Evolutionary conservation across 2,797 vertebrate genomes (phyloP), one percentile per base, ranked within the genome.

Genomic region (Staurois parvus): DNA sequence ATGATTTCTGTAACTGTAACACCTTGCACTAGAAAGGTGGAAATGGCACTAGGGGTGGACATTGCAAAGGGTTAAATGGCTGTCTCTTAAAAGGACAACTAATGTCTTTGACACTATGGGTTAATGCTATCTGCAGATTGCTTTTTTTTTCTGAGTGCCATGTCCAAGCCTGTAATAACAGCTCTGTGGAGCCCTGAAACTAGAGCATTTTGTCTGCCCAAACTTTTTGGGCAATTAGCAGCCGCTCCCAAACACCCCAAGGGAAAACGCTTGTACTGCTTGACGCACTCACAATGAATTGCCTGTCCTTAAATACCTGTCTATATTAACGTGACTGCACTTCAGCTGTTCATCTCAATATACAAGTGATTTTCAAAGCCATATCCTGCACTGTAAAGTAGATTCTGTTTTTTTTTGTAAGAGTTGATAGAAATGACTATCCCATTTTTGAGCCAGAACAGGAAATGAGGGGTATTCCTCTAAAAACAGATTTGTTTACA

Each of bases 91-190:
- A 37, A 15, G 37, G 72, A 24, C 40, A 84, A 56, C 45, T 81
- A 84, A 84, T 79, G 64, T 78, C 72, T 74, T 56, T 42, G 66
- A 24, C n/a, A 85, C 28, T 62, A 78, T 42, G 78, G 83, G 87
- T 81, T 85, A 82, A 84, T 72, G 73, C 9, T 79, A 76, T 81
- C 64, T 68, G 73, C 77, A 76, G n/a, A 86, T 85, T 89, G 88
- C 88, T 95, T 93, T 95, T 87, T 95, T 40, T 92, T 94, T 94
- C 85, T 87, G 91, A 91, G 91, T 93, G 94, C 94, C 95, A 95
- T 95, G 93, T 94, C n/a, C 94, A 95, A 95, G 95, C 95, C 94
- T 92, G 93, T 94, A 96, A 95, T 96, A n/a, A n/a, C 95, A 96
- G 94, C 93, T 93, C 91, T 94, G 93, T 91, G 94, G 95, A 94